phyloP scores from a whole-genome alignment of 2,888 invertebrate species.

The Deroplatys truncata region DNA sequence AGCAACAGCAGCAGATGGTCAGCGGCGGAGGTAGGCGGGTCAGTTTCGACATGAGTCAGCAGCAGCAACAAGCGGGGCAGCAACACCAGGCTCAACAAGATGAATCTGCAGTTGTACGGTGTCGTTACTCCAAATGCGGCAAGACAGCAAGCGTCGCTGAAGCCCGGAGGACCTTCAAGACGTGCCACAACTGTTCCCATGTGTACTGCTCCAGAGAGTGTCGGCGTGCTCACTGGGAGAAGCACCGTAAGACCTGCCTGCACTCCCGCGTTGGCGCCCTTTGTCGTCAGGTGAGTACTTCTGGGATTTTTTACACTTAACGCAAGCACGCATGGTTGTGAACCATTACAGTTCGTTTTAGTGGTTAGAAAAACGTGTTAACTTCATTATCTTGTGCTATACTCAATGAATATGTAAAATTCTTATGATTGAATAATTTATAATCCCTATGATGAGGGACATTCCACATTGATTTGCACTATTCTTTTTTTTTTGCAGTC shows the following conservation, averaged over 20 bases:
- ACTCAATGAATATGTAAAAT: too few relatives aligned
- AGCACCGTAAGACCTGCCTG: conserved; percentile 84
- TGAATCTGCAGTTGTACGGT: conserved; percentile 59
- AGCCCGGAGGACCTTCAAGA: conserved; percentile 80
- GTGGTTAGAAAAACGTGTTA: too few relatives aligned
- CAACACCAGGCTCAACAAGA: conserved; percentile 32
- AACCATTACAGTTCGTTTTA: too few relatives aligned
- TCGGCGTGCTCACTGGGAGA: conserved; percentile 87
- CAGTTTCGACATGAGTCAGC: conserved; percentile 34
- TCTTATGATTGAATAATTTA: too few relatives aligned
- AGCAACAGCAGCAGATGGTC: conserved; percentile 34
- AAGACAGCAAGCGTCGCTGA: conserved; percentile 66
- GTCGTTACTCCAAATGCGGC: conserved; percentile 78
- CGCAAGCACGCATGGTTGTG: too few relatives aligned
- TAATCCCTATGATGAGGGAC: too few relatives aligned
- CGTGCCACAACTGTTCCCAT: conserved; percentile 92
- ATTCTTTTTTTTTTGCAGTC: too few relatives aligned
- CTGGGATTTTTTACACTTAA: conserved; percentile 56
- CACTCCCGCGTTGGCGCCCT: conserved; percentile 87
- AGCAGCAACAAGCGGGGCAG: background rate
- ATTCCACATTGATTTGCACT: too few relatives aligned
- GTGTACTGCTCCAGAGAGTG: conserved; percentile 91
- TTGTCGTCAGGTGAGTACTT: conserved; percentile 56
- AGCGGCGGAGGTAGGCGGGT: conserved; percentile 34
- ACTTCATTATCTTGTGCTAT: too few relatives aligned